Conservation (phyloP, 2,797 vertebrate species). For the Pangasius mekongensis region DNA sequence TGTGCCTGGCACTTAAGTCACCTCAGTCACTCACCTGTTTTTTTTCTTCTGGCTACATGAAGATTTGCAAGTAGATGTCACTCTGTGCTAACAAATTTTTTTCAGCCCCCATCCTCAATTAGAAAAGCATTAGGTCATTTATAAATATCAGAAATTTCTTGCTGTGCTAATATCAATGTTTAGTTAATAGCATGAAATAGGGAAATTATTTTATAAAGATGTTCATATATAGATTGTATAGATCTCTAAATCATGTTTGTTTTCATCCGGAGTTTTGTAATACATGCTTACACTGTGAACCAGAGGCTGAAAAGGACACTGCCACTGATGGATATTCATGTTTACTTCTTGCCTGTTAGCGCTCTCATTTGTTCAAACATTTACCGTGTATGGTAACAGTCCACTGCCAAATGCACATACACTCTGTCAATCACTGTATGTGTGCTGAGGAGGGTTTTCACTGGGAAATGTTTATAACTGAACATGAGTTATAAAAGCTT, state of each 20-base stretch:
- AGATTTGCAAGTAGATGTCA: slow-evolving; percentile 20
- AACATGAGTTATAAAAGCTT: slow-evolving; percentile 36
- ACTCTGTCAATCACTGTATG: slow-evolving; percentile 22
- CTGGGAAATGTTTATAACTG: slow-evolving; percentile 25
- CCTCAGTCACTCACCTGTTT: neutral
- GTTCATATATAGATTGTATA: neutral
- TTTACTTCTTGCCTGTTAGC: slow-evolving; percentile 41
- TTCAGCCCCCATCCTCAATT: neutral
- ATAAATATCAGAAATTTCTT: neutral
- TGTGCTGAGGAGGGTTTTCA: slow-evolving; percentile 13
- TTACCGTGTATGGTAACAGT: slow-evolving; percentile 53
- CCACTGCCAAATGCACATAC: slow-evolving; percentile 35
- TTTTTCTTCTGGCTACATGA: slow-evolving; percentile 32
- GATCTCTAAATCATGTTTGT: neutral
- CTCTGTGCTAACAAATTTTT: slow-evolving; percentile 18
- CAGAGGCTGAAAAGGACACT: slow-evolving; percentile 36
- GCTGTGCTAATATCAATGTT: neutral
- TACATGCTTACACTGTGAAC: slow-evolving; percentile 21
- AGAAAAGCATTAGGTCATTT: neutral
- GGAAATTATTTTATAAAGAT: slow-evolving; percentile 1
- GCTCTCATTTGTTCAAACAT: slow-evolving; percentile 47
- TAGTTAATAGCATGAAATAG: neutral
- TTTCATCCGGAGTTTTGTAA: slow-evolving; percentile 44
- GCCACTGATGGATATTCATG: slow-evolving; percentile 49
- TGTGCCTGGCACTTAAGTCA: slow-evolving; percentile 49